Evolutionary conservation across 2,888 invertebrate species (phyloP).

Genomic region (Tipula confusa): DNA sequence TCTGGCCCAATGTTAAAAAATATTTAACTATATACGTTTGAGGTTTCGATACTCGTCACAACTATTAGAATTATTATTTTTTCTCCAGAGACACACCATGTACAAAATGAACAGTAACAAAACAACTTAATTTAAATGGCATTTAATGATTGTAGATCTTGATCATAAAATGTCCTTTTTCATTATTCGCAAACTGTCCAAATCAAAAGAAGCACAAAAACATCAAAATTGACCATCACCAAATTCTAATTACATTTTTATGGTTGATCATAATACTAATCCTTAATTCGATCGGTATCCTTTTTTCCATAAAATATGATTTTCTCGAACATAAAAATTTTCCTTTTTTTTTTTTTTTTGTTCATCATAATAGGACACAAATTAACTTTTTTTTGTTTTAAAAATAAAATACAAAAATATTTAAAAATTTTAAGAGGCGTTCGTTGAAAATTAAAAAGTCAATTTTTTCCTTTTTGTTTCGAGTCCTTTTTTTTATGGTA

Average conservation of each 20-base stretch:
- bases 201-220: background rate
- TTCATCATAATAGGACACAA: conserved; percentile 17
- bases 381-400: conserved; percentile 29
- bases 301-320: background rate
- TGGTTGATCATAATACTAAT: background rate
- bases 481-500: background rate
- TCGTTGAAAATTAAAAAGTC: conserved; percentile 27
- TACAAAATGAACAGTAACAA: no score
- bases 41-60: no score
- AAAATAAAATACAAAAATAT: conserved; percentile 26
- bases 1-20: no score
- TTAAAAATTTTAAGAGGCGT: conserved; percentile 21
- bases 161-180: no score
- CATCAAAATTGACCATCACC: background rate
- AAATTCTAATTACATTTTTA: background rate
- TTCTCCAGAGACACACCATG: no score
- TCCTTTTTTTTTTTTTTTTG: background rate
- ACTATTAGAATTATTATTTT: no score
- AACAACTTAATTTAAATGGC: no score
- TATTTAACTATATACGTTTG: no score
- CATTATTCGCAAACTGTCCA: background rate
- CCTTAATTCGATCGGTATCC: conserved; percentile 4
- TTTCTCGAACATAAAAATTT: background rate
- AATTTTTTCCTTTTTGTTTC: conserved; percentile 22
- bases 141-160: no score